phyloP scores from a whole-genome alignment of 1,140 invertebrate species.

The Musca domestica region DNA sequence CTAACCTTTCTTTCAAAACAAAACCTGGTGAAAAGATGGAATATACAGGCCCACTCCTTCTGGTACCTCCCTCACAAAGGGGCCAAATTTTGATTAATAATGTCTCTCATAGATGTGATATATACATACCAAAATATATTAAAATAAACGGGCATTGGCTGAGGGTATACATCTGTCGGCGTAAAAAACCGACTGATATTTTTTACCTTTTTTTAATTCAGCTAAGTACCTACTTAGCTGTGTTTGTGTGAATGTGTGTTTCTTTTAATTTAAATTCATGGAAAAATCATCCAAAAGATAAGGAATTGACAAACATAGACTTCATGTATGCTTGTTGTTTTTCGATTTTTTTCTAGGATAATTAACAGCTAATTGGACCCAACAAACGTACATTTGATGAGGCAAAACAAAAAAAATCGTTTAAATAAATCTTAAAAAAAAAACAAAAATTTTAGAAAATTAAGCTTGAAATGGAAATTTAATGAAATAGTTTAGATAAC shows the following conservation, averaged over 20 bases:
- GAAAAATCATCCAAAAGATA: slow-evolving; percentile 28
- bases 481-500: slow-evolving; percentile 26
- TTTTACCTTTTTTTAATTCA: not conserved
- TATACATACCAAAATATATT: too few species aligned
- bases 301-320: slow-evolving; percentile 42
- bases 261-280: slow-evolving; percentile 15
- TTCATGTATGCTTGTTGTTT: slow-evolving; percentile 23
- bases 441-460: slow-evolving; percentile 12
- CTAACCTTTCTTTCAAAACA: too few species aligned
- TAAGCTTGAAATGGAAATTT: slow-evolving; percentile 32
- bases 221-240: not conserved
- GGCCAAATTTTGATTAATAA: too few species aligned
- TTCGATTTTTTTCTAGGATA: not conserved
- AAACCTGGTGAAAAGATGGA: too few species aligned
- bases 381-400: not conserved
- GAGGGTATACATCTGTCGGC: too few species aligned
- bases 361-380: not conserved
- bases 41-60: too few species aligned
- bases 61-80: too few species aligned
- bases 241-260: not conserved
- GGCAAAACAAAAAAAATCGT: slow-evolving; percentile 1
- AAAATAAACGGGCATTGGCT: too few species aligned
- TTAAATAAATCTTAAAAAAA: slow-evolving; percentile 7
- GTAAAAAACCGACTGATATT: too few species aligned
- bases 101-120: too few species aligned